A percentile compares a stretch with the other conserved stretches of the same genome.
Conservation (phyloP, 2,113 vertebrate genomes). For the Phalacrocorax carbo region DNA sequence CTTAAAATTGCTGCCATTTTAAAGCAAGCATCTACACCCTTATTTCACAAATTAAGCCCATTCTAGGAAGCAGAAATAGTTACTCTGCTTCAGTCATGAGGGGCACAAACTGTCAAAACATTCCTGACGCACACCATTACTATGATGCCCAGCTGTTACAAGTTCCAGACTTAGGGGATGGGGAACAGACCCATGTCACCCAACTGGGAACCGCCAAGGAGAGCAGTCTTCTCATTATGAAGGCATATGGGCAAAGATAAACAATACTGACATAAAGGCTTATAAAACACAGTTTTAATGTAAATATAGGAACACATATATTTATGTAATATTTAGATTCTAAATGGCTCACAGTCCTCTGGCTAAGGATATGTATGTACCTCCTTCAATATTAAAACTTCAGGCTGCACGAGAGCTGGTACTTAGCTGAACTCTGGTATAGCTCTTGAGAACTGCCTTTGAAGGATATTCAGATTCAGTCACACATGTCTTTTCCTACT, state of each 20-base stretch:
- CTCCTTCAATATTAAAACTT: not conserved
- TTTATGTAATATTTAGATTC: slow-evolving; percentile 7
- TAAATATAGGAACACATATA: not conserved
- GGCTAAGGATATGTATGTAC: not conserved
- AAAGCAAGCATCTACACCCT: not conserved
- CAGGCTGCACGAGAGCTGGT: not conserved
- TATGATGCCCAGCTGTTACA: not conserved
- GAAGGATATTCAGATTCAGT: not conserved
- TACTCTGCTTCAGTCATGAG: not conserved
- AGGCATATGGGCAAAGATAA: not conserved
- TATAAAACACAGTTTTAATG: not conserved
- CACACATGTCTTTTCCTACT: not conserved
- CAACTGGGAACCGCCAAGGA: not conserved
- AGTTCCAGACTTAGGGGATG: not conserved
- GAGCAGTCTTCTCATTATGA: not conserved
- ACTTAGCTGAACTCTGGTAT: not conserved
- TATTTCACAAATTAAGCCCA: not conserved
- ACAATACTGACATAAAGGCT: not conserved
- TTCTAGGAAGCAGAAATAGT: not conserved
- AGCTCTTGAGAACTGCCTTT: not conserved
- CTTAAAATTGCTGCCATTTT: not conserved
- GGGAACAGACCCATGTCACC: not conserved
- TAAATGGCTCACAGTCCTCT: not conserved
- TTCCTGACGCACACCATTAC: not conserved
- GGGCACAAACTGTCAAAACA: not conserved